Conservation (phyloP, 2,888 invertebrate genomes). For the Cephus spinipes region DNA sequence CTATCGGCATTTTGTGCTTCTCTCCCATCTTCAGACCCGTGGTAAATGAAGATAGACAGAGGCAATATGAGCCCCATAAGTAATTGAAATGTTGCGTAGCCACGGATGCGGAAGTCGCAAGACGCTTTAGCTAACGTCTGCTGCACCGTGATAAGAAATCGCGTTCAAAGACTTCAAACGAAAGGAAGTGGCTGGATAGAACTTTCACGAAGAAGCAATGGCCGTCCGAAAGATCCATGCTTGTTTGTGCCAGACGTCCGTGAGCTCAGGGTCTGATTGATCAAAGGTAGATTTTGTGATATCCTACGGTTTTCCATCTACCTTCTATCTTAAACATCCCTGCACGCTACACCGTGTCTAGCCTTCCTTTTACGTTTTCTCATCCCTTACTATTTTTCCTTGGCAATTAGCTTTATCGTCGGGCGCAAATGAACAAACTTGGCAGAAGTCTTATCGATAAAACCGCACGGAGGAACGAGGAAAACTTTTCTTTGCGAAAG, state of each 20-base stretch:
- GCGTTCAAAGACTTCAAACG: conserved; percentile 8
- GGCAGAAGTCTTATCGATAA: not conserved
- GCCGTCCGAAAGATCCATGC: too few species aligned
- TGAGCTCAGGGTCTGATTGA: not conserved
- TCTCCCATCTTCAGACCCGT: too few species aligned
- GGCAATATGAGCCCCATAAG: not conserved
- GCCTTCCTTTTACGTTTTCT: not conserved
- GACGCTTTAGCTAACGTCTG: conserved; percentile 1
- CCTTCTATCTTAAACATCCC: not conserved
- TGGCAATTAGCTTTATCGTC: conserved; percentile 6
- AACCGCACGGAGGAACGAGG: not conserved
- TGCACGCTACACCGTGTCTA: not conserved
- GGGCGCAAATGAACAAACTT: conserved; percentile 3
- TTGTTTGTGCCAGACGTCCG: too few species aligned
- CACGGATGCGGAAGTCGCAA: not conserved
- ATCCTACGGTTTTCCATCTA: not conserved
- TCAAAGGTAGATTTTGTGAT: conserved; percentile 4
- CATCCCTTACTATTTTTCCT: not conserved
- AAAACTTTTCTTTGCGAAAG: conserved; percentile 1
- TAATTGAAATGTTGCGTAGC: conserved; percentile 7
- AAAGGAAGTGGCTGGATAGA: not conserved
- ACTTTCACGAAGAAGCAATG: too few species aligned
- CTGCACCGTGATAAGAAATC: conserved; percentile 2
- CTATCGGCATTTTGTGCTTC: too few species aligned
- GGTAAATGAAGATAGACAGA: not conserved